Percentiles rank a stretch among this genome's conserved stretches.
phyloP scores from a whole-genome alignment of 2,797 vertebrate genomes.

The Myotis pilosus region DNA sequence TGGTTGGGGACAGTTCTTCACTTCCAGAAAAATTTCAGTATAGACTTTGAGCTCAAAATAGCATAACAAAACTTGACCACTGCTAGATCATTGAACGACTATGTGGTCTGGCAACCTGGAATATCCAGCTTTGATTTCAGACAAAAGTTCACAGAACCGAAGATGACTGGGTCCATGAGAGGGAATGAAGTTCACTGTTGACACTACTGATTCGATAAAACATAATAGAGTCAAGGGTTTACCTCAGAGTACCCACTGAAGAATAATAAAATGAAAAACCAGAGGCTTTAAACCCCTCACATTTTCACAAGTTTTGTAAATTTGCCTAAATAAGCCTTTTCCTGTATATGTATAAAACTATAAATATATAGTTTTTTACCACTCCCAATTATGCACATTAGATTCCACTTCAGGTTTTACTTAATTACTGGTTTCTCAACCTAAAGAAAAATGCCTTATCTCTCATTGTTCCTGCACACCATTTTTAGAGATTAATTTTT shows the following conservation, averaged over 20 bases:
- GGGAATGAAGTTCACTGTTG: not conserved
- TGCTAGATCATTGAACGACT: not conserved
- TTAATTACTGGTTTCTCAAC: not conserved
- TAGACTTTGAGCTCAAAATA: not conserved
- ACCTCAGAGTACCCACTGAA: not conserved
- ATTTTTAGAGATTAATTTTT: not conserved
- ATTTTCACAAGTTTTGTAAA: not conserved
- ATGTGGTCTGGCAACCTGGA: not conserved
- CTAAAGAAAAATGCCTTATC: not conserved
- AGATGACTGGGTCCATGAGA: not conserved
- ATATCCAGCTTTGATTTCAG: not conserved
- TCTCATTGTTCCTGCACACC: not conserved
- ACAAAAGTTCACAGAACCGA: not conserved
- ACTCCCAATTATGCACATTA: not conserved
- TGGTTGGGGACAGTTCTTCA: not conserved
- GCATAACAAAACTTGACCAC: not conserved
- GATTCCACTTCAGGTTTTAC: not conserved
- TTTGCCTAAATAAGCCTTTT: not conserved
- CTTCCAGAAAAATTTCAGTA: not conserved
- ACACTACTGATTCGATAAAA: not conserved
- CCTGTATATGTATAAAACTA: too few relatives aligned
- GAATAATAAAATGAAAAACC: not conserved
- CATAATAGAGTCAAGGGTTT: not conserved
- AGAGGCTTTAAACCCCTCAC: not conserved
- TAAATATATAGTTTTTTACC: not conserved